Percentiles rank a stretch among this genome's conserved stretches.
Conservation (phyloP, 2,797 vertebrate species). For the Pseudomugil gertrudae region DNA sequence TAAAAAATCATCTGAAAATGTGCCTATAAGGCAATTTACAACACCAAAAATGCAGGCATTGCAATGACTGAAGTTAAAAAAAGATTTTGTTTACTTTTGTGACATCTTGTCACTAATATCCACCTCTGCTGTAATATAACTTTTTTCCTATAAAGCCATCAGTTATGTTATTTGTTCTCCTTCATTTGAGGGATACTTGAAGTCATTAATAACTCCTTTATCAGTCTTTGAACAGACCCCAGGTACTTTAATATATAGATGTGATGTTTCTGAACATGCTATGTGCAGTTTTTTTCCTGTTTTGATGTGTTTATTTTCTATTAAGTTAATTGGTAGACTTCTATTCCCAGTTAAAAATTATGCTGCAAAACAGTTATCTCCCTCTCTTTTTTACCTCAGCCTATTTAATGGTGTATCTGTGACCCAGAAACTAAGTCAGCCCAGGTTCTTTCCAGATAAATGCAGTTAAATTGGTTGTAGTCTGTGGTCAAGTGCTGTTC, state of each 20-base stretch:
- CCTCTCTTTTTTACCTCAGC: too few relatives aligned
- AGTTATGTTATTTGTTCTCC: too few relatives aligned
- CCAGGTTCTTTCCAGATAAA: too few relatives aligned
- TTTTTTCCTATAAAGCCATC: too few relatives aligned
- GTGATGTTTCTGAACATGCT: neutral
- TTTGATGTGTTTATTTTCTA: neutral
- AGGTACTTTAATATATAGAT: neutral
- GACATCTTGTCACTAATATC: neutral
- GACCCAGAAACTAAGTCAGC: too few relatives aligned
- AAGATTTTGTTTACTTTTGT: neutral
- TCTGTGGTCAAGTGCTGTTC: too few relatives aligned
- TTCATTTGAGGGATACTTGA: conserved; percentile 15
- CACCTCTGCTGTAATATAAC: neutral
- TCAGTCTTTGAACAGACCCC: neutral
- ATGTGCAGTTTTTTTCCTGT: too few relatives aligned
- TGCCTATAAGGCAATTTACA: neutral
- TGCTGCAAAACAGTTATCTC: neutral
- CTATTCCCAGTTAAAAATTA: neutral
- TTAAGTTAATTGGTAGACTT: neutral
- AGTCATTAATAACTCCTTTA: neutral
- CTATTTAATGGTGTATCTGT: too few relatives aligned
- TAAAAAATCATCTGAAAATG: neutral
- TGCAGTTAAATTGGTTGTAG: too few relatives aligned
- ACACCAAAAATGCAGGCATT: neutral
- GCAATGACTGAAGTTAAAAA: neutral